A percentile compares a stretch with the other conserved stretches of the same genome.
Conservation (phyloP, 2,888 invertebrate species). For the Tenthredo notha region DNA sequence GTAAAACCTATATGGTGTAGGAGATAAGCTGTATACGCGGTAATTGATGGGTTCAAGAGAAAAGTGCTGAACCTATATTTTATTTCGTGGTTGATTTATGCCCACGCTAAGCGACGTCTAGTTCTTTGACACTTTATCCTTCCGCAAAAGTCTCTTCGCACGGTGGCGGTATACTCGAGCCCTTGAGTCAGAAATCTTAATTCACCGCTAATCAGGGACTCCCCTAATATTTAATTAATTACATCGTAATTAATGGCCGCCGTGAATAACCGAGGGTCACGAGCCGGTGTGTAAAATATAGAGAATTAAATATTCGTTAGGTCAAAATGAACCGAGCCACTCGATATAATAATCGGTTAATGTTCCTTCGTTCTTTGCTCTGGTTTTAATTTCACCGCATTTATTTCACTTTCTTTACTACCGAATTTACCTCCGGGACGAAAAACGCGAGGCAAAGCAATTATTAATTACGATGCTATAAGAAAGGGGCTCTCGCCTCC, state of each 20-base stretch:
- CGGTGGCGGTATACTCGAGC: no score
- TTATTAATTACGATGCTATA: slow-evolving; percentile 25
- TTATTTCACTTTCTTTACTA: not conserved
- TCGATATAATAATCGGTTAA: not conserved
- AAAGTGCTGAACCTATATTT: slow-evolving; percentile 45
- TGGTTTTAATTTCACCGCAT: not conserved
- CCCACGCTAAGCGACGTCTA: slow-evolving; percentile 10
- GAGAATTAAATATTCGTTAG: not conserved
- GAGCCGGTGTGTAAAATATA: not conserved
- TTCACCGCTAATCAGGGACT: slow-evolving; percentile 42
- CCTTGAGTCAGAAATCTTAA: slow-evolving; percentile 27
- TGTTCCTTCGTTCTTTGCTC: not conserved
- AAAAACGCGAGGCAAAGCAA: not conserved
- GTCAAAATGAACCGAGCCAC: not conserved
- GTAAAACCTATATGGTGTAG: not conserved
- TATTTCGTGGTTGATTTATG: slow-evolving; percentile 35
- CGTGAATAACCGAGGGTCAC: slow-evolving; percentile 4
- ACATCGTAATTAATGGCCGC: not conserved
- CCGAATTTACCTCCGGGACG: not conserved
- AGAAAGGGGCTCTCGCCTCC: not conserved
- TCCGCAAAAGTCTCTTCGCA: not conserved
- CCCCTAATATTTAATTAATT: slow-evolving; percentile 44
- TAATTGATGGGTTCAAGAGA: slow-evolving; percentile 36
- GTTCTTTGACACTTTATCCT: slow-evolving; percentile 34
- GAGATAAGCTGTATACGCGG: not conserved